A percentile compares a stretch with the other conserved stretches of the same genome.
Conservation (phyloP, 1,140 invertebrate genomes). For the Drosophila triauraria region DNA sequence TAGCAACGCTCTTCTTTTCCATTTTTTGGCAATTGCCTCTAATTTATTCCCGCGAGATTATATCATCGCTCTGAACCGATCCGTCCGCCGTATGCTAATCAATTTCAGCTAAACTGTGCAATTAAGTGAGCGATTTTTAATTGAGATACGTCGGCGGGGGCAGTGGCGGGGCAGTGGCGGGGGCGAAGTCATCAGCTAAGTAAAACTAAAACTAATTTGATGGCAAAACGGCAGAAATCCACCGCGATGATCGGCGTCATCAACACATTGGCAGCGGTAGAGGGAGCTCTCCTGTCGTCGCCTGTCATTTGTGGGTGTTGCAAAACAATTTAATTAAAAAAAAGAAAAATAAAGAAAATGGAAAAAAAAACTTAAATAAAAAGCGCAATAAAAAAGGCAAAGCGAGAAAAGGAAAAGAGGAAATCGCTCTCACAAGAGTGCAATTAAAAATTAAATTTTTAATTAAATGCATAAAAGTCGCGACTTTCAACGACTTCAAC, state of each 20-base stretch:
- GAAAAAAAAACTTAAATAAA: constrained; percentile 4
- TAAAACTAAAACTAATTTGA: constrained; percentile 37
- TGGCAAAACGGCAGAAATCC: constrained; percentile 15
- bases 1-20: not conserved
- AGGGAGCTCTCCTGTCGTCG: constrained; percentile 14
- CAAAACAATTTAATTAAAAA: constrained; percentile 64
- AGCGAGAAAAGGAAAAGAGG: constrained; percentile 1
- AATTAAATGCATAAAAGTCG: constrained; percentile 52
- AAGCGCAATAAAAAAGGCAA: not conserved
- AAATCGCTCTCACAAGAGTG: constrained; percentile 42
- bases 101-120: constrained; percentile 46
- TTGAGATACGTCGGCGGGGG: constrained; percentile 16
- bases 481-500: constrained; percentile 22
- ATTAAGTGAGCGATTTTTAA: constrained; percentile 48
- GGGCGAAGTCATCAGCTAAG: constrained; percentile 32
- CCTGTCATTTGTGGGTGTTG: constrained; percentile 42
- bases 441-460: constrained; percentile 73
- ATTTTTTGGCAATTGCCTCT: constrained; percentile 25
- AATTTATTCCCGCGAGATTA: constrained; percentile 32
- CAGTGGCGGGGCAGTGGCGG: not conserved
- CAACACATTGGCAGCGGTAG: not conserved
- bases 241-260: constrained; percentile 16
- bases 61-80: constrained; percentile 30
- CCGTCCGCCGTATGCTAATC: constrained; percentile 36
- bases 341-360: constrained; percentile 44